Conservation (phyloP, 2,113 vertebrate species). For the Erythrocebus patas region DNA sequence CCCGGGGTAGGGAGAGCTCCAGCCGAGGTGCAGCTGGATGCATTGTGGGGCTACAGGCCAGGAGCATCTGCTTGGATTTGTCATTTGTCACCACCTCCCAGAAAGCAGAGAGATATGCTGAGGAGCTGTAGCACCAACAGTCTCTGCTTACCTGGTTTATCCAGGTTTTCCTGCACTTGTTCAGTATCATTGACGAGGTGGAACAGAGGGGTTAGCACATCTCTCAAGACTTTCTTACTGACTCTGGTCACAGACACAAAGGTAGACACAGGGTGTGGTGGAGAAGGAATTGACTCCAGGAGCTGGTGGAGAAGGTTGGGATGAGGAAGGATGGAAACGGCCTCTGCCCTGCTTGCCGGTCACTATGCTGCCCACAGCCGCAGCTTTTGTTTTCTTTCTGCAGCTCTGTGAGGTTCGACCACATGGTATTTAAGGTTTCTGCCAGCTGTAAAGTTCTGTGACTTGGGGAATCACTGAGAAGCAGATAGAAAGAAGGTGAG, state of each 20-base stretch:
- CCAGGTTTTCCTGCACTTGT: background rate
- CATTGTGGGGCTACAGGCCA: accelerated
- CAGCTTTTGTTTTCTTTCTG: background rate
- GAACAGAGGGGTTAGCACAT: accelerated
- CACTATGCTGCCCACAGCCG: background rate
- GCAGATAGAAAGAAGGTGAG: background rate
- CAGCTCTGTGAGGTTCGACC: background rate
- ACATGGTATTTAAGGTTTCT: background rate
- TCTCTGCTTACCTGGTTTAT: background rate
- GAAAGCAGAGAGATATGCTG: background rate
- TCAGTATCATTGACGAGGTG: background rate
- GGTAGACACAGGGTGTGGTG: background rate
- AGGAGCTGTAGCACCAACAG: accelerated
- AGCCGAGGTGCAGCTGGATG: accelerated
- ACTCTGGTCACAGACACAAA: background rate
- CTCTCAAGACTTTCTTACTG: no score
- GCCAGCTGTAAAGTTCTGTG: background rate
- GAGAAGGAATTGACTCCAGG: background rate
- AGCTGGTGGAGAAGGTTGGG: background rate
- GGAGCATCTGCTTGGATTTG: background rate
- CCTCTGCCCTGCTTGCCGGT: background rate
- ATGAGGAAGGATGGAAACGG: accelerated
- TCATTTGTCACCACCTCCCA: accelerated
- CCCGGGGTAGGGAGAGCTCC: accelerated
- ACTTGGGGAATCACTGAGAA: background rate